Evolutionary conservation across 1,140 invertebrate genomes (phyloP).

Genomic region (Neodiprion virginianus): DNA sequence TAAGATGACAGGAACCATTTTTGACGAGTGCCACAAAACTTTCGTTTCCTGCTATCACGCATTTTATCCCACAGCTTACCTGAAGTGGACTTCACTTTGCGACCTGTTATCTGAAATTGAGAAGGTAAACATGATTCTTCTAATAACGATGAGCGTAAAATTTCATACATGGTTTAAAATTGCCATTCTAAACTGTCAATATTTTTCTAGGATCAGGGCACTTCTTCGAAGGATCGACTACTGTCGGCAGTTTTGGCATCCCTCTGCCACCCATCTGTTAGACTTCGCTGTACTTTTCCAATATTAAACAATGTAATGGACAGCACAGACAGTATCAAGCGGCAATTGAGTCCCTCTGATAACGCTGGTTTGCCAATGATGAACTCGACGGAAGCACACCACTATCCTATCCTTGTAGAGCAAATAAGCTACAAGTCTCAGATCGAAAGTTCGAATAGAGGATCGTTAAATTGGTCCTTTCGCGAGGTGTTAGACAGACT

Average conservation of each 20-base stretch:
- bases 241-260: slow-evolving; percentile 83
- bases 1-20: slow-evolving; percentile 72
- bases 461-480: slow-evolving; percentile 73
- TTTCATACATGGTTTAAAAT: slow-evolving; percentile 36
- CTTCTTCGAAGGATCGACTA: slow-evolving; percentile 69
- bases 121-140: slow-evolving; percentile 66
- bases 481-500: slow-evolving; percentile 85
- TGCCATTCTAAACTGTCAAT: slow-evolving; percentile 13
- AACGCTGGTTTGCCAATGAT: slow-evolving; percentile 74
- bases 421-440: slow-evolving; percentile 78
- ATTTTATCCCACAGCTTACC: slow-evolving; percentile 91
- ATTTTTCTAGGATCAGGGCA: slow-evolving; percentile 48
- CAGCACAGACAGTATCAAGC: slow-evolving; percentile 61
- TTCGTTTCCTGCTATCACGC: slow-evolving; percentile 94
- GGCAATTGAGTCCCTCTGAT: slow-evolving; percentile 71
- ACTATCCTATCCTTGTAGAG: slow-evolving; percentile 81
- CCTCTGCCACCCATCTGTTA: slow-evolving; percentile 79
- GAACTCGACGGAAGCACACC: slow-evolving; percentile 74
- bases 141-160: slow-evolving; percentile 26
- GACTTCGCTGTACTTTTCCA: slow-evolving; percentile 80
- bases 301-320: slow-evolving; percentile 66
- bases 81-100: slow-evolving; percentile 93
- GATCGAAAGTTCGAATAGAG: slow-evolving; percentile 51
- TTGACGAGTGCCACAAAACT: slow-evolving; percentile 90
- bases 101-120: slow-evolving; percentile 82